A percentile compares a stretch with the other conserved stretches of the same genome.
phyloP scores from a whole-genome alignment of 2,113 vertebrate genomes.

The Pyxicephalus adspersus region DNA sequence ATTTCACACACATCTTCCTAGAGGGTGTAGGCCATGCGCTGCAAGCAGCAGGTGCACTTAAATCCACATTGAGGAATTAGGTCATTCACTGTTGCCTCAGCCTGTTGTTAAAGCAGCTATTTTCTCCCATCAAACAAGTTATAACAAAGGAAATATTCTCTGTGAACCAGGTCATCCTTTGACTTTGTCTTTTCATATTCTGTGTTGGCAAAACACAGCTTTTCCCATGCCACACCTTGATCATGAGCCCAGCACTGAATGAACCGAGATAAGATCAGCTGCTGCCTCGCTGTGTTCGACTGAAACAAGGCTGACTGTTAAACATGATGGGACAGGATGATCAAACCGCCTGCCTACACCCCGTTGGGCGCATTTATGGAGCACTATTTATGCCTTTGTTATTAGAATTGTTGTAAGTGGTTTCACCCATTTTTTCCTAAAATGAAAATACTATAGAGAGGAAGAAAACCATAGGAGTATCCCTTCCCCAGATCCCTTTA shows the following conservation, averaged over 20 bases:
- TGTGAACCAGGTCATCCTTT: conserved; percentile 36
- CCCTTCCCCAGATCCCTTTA: no score
- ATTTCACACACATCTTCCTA: no score
- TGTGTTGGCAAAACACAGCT: not conserved
- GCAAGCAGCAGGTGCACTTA: not conserved
- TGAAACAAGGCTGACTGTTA: not conserved
- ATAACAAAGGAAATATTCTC: conserved; percentile 39
- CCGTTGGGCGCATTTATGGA: conserved; percentile 11
- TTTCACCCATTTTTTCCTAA: no score
- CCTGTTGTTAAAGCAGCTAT: no score
- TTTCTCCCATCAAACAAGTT: conserved; percentile 39
- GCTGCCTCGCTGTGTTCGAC: not conserved
- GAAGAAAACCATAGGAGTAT: no score
- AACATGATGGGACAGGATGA: conserved; percentile 10
- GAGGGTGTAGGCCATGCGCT: no score
- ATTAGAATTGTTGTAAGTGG: no score
- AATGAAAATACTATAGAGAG: no score
- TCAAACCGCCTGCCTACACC: conserved; percentile 19
- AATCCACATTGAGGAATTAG: not conserved
- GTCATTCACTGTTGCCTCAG: not conserved
- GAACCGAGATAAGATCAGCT: conserved; percentile 14
- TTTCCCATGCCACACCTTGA: conserved; percentile 47
- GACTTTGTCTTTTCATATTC: conserved; percentile 5
- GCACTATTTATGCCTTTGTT: not conserved
- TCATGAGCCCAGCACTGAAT: not conserved